phyloP scores from a whole-genome alignment of 1,140 invertebrate species.

The Oryctes rhinoceros region DNA sequence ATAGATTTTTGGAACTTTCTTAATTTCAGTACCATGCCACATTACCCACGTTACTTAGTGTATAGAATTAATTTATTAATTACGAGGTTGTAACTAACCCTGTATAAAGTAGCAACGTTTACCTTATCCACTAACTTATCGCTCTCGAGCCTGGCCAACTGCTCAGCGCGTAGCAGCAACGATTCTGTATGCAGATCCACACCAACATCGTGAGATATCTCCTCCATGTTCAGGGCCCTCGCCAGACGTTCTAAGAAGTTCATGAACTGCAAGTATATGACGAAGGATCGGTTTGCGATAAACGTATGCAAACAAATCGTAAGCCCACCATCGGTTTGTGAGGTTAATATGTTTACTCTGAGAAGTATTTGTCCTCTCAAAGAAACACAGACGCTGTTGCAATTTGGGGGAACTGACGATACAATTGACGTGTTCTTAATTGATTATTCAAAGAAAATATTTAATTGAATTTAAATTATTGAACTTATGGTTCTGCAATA shows the following conservation, averaged over 20 bases:
- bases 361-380: neutral
- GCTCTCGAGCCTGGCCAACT: constrained; percentile 77
- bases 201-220: constrained; percentile 79
- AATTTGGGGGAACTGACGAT: too few relatives aligned
- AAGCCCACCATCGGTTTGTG: neutral
- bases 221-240: constrained; percentile 77
- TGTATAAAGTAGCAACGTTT: constrained; percentile 50
- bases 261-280: constrained; percentile 67
- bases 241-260: constrained; percentile 78
- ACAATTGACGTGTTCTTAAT: too few relatives aligned
- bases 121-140: constrained; percentile 82
- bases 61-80: neutral
- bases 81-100: too few relatives aligned
- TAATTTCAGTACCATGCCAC: too few relatives aligned
- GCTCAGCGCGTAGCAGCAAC: constrained; percentile 77
- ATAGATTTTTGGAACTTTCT: too few relatives aligned
- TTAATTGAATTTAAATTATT: too few relatives aligned
- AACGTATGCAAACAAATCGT: constrained; percentile 1
- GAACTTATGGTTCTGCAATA: too few relatives aligned
- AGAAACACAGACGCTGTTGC: neutral
- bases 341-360: neutral
- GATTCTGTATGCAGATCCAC: constrained; percentile 82
- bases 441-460: too few relatives aligned
- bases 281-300: neutral
- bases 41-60: too few relatives aligned